These are phyloP conservation scores for Bombus polaris DNA, from an alignment of 1,140 invertebrate genomes.

Conservation along the genomic window DNA sequence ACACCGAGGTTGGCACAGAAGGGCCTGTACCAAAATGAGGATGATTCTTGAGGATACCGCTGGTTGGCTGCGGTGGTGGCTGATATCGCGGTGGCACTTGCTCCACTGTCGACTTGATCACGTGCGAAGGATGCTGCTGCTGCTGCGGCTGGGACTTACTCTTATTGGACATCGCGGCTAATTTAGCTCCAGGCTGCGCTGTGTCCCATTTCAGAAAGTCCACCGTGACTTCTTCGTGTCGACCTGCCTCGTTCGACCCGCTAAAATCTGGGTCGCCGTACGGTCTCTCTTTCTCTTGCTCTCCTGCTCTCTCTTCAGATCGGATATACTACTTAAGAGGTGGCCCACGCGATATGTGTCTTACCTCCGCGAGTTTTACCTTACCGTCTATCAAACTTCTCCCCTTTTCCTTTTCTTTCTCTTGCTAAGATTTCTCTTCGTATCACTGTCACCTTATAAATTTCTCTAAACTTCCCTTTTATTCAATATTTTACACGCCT, in stretches of 20 bases:
- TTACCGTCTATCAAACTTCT: conserved; percentile 41
- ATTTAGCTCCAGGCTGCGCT: conserved; percentile 76
- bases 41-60: conserved; percentile 84
- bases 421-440: background rate
- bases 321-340: conserved; percentile 27
- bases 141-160: conserved; percentile 78
- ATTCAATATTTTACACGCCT: background rate
- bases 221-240: conserved; percentile 58
- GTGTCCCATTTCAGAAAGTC: conserved; percentile 80
- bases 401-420: background rate
- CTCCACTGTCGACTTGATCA: conserved; percentile 72
- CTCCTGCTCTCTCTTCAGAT: conserved; percentile 38
- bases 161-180: conserved; percentile 82
- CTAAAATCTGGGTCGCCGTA: conserved; percentile 75
- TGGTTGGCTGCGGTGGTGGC: conserved; percentile 85
- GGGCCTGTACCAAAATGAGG: conserved; percentile 70
- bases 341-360: conserved; percentile 30
- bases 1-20: conserved; percentile 74
- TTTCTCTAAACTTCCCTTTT: too few relatives aligned
- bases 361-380: conserved; percentile 38
- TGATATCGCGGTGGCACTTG: conserved; percentile 86
- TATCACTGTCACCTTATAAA: background rate
- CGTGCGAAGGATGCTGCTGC: conserved; percentile 71
- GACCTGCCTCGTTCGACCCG: conserved; percentile 66
- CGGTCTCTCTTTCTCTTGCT: conserved; percentile 38